These are phyloP conservation scores for Muntiacus muntjak DNA, from an alignment of 2,113 vertebrate species.

Conservation along the genomic window DNA sequence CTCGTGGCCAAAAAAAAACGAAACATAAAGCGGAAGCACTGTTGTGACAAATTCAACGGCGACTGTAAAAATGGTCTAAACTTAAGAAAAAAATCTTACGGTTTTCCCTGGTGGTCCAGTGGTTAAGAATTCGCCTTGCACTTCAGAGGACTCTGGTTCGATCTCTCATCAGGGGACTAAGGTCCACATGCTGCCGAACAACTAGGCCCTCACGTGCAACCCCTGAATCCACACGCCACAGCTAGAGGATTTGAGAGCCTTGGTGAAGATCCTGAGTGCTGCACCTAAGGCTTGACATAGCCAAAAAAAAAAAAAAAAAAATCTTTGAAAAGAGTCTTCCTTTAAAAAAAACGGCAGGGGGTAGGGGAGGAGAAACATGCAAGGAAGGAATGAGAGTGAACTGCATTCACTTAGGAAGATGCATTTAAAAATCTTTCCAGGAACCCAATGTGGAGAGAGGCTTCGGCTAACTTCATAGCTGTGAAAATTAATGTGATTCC, in stretches of 20 bases:
- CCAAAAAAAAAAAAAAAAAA: neutral
- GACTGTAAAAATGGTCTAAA: neutral
- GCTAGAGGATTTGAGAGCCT: neutral
- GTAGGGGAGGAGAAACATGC: neutral
- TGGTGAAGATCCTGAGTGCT: neutral
- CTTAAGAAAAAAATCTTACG: neutral
- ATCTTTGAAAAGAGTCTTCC: neutral
- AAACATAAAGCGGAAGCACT: neutral
- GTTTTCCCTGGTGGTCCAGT: neutral
- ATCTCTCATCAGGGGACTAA: neutral
- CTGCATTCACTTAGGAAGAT: neutral
- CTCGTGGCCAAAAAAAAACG: neutral
- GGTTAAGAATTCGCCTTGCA: neutral
- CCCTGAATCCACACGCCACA: neutral
- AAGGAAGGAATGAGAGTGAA: neutral
- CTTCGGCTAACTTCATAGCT: neutral
- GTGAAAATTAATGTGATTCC: neutral
- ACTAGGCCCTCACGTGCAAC: neutral
- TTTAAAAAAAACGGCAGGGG: neutral
- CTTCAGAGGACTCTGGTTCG: neutral
- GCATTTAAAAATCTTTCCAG: neutral
- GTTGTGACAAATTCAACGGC: neutral
- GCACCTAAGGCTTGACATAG: neutral
- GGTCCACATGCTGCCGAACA: neutral
- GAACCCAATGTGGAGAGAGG: neutral